phyloP scores from a whole-genome alignment of 2,797 vertebrate species.

The Epinephelus coioides region DNA sequence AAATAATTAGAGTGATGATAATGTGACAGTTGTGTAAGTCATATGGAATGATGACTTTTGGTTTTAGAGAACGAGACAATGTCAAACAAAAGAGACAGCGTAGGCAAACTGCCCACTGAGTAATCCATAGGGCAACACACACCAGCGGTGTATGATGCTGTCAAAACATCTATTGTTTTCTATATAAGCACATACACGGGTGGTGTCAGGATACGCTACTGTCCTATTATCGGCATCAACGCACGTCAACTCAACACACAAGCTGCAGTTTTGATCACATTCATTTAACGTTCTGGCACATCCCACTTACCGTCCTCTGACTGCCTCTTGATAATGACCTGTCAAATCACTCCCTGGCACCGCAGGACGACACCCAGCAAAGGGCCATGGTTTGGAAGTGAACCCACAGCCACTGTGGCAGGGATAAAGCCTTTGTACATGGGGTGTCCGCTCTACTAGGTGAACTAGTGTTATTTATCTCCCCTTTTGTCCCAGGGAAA shows the following conservation, averaged over 20 bases:
- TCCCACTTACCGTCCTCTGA: not conserved
- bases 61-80: not conserved
- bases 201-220: not conserved
- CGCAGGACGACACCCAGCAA: not conserved
- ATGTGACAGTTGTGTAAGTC: conserved; percentile 14
- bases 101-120: not conserved
- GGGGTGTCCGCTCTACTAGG: too few species aligned
- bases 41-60: conserved; percentile 2
- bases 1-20: conserved; percentile 11
- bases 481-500: too few species aligned
- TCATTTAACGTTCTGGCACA: not conserved
- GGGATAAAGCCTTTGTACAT: too few species aligned
- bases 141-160: too few species aligned
- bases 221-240: not conserved
- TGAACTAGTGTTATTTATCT: too few species aligned
- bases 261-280: too few species aligned
- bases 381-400: too few species aligned
- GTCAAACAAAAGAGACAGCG: not conserved
- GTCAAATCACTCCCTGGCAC: not conserved
- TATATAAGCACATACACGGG: not conserved
- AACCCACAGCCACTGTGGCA: too few species aligned
- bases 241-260: not conserved
- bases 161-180: conserved; percentile 11
- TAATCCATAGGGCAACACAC: not conserved
- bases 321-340: not conserved